These are phyloP conservation scores for Sarcophaga rosellei DNA, from an alignment of 2,888 invertebrate species.

Conservation along the genomic window DNA sequence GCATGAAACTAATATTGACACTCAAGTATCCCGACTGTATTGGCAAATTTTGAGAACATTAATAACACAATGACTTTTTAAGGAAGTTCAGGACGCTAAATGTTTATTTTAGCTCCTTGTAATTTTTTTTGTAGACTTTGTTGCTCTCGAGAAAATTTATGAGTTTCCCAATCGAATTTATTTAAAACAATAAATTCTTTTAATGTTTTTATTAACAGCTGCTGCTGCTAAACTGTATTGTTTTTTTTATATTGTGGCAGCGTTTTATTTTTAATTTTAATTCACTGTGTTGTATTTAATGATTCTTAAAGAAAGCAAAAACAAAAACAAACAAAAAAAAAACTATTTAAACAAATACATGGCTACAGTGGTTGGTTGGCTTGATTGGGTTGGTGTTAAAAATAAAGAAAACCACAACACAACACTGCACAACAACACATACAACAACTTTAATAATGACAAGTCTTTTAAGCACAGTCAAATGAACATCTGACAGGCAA, in stretches of 20 bases:
- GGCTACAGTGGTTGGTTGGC: neutral
- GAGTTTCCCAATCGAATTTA: too few species aligned
- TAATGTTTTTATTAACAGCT: neutral
- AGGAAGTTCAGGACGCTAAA: too few species aligned
- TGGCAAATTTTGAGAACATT: too few species aligned
- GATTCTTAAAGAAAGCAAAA: neutral
- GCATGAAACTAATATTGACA: too few species aligned
- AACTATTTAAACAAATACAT: too few species aligned
- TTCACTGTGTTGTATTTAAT: neutral
- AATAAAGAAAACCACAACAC: neutral
- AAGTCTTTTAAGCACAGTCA: neutral
- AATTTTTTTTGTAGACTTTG: too few species aligned
- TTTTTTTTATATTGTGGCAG: neutral
- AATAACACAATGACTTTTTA: too few species aligned
- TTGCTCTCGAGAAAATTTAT: too few species aligned
- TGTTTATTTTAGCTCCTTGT: too few species aligned
- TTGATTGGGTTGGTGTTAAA: neutral
- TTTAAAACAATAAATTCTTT: neutral
- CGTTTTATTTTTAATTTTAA: neutral
- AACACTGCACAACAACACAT: neutral
- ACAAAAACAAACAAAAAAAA: neutral
- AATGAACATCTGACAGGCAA: neutral
- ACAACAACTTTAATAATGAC: too few species aligned
- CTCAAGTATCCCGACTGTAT: too few species aligned
- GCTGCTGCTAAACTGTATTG: neutral